Base-by-base conservation (phyloP, 2,797 vertebrate species). In the Meda fulgida region DNA sequence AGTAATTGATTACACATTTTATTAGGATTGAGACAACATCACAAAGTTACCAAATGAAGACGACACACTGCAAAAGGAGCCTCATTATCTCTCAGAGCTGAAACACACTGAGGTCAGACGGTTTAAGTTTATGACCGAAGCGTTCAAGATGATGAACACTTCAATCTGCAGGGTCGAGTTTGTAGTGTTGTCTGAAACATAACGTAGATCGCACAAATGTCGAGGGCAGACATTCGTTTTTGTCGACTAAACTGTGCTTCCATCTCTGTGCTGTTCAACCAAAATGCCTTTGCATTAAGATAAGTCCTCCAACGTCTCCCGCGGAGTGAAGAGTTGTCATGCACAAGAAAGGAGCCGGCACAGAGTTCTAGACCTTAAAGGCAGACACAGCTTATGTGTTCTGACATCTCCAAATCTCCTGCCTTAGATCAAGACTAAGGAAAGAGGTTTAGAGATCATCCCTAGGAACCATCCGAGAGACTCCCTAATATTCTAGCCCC, bases 21-120 rank as follows among this genome's bases (percentile, higher is more conserved):
- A 91, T 97, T 96, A 93, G 95, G 92, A 92, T 93, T 91, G 95
- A 95, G 94, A 96, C 94, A 94, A 97, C 95, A 82, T 95, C 95
- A 96, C 96, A 94, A 91, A 88, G 90, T 94, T 95, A 96, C 94
- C 95, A 96, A 96, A 95, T 93, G 91, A 93, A 94, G 93, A 94
- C 92, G 93, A 95, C 93, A 95, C 94, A 94, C 94, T 92, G 92
- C 93, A 93, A 95, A 94, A 89, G 91, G 89, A 92, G 90, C 91
- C 91, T 90, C 88, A 91, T 67, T 89, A 92, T 91, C 91, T 90
- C 90, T 91, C 90, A 91, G 87, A 84, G 72, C 65, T 40, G 79
- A 48, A 60, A 71, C 66, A 82, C 26, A 63, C 38, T 55, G 79
- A 60, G 86, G 48, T 66, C 38, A 60, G 78, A 55, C 21, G 34